Evolutionary conservation across 2,113 vertebrate species (phyloP).

Genomic region (Cyrtonyx montezumae): DNA sequence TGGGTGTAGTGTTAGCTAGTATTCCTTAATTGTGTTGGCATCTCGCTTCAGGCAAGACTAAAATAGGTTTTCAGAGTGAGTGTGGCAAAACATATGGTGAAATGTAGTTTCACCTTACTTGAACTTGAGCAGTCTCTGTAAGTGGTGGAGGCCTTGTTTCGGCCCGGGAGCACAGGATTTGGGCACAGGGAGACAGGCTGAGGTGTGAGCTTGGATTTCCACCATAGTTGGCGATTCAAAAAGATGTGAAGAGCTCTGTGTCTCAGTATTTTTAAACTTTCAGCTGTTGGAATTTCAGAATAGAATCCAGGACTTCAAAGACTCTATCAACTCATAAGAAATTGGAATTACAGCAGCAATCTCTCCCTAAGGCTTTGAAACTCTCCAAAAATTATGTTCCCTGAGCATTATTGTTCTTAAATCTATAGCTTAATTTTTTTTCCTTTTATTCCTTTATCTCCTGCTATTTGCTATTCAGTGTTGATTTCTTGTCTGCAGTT

Average conservation of each 20-base stretch:
- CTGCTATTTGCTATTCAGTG: not conserved
- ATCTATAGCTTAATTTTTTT: not conserved
- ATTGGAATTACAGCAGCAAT: not conserved
- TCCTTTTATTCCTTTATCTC: too few relatives aligned
- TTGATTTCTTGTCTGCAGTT: not conserved
- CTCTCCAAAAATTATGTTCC: not conserved
- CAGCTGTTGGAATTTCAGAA: not conserved
- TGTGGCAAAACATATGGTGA: conserved; percentile 49
- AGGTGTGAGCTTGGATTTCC: conserved; percentile 38
- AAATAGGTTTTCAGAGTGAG: conserved; percentile 51
- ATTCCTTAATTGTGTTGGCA: conserved; percentile 55
- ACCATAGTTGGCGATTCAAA: not conserved
- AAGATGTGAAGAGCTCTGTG: not conserved
- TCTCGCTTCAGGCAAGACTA: conserved; percentile 28
- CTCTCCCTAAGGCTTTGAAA: not conserved
- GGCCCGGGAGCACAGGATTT: conserved; percentile 2
- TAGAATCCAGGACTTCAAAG: not conserved
- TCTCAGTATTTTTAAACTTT: conserved; percentile 28
- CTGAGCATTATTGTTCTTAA: not conserved
- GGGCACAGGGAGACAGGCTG: not conserved
- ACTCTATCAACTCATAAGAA: not conserved
- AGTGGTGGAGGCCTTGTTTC: conserved; percentile 16
- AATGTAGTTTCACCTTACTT: conserved; percentile 41
- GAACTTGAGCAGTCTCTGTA: conserved; percentile 28
- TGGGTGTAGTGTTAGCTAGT: conserved; percentile 66